These are phyloP conservation scores for Pituophis catenifer DNA, from an alignment of 2,113 vertebrate species.

Conservation along the genomic window DNA sequence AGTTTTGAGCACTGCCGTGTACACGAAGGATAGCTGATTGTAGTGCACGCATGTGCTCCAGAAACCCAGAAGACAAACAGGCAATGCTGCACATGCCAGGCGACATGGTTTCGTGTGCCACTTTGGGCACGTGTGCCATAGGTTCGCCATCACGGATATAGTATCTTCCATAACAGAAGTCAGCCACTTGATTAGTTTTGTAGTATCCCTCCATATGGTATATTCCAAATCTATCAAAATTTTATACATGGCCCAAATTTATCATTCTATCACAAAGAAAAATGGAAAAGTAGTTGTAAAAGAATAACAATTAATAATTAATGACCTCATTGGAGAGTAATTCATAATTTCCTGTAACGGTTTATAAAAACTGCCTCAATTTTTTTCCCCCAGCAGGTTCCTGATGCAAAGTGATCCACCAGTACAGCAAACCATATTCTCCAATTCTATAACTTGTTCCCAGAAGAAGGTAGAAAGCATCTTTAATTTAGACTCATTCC, in stretches of 20 bases:
- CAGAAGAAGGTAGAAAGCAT: not conserved
- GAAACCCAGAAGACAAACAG: no score
- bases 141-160: no score
- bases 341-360: not conserved
- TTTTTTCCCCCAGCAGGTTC: not conserved
- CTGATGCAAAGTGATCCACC: not conserved
- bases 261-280: not conserved
- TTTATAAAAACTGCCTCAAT: not conserved
- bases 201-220: not conserved
- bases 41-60: no score
- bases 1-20: no score
- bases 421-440: not conserved
- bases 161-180: not conserved
- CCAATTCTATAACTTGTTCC: not conserved
- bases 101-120: no score
- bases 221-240: not conserved
- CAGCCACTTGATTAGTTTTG: not conserved
- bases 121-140: no score
- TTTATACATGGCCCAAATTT: not conserved
- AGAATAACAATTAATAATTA: not conserved
- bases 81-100: no score
- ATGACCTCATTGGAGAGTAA: not conserved
- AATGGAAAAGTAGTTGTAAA: not conserved
- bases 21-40: no score
- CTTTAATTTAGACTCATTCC: not conserved